Percentiles rank a stretch among this genome's conserved stretches.
phyloP scores from a whole-genome alignment of 2,113 vertebrate genomes.

The Bufo bufo region DNA sequence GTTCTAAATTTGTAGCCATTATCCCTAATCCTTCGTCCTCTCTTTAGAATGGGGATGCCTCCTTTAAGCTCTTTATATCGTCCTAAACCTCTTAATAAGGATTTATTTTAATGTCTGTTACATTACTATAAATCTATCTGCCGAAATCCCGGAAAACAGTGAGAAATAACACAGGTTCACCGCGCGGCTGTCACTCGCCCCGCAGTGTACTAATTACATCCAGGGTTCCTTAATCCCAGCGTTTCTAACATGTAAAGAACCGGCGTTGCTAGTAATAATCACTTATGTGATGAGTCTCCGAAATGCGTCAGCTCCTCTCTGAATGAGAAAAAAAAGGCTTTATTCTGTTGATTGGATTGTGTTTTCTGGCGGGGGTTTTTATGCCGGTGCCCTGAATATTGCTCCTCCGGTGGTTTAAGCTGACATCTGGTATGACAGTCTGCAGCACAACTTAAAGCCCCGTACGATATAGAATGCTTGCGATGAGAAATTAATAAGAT shows the following conservation, averaged over 20 bases:
- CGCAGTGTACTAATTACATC: neutral
- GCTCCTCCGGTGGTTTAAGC: constrained; percentile 10
- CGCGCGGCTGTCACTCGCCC: neutral
- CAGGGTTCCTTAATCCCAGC: neutral
- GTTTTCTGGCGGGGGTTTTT: neutral
- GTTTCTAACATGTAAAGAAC: no score
- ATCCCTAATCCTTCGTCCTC: constrained; percentile 32
- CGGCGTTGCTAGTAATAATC: neutral
- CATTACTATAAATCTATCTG: constrained; percentile 35
- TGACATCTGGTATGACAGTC: constrained; percentile 49
- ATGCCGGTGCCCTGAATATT: constrained; percentile 40
- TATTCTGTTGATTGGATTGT: neutral
- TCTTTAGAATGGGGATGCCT: constrained; percentile 22
- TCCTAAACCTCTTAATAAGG: constrained; percentile 52
- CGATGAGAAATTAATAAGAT: constrained; percentile 44
- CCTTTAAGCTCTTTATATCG: constrained; percentile 45
- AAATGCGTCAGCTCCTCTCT: neutral
- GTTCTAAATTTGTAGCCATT: constrained; percentile 30
- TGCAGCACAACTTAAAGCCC: constrained; percentile 33
- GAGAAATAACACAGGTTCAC: constrained; percentile 18
- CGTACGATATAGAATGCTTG: neutral
- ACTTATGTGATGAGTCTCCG: neutral
- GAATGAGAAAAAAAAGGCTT: neutral
- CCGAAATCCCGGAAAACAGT: constrained; percentile 22
- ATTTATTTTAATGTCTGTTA: constrained; percentile 29